Conservation (phyloP, 2,888 invertebrate species). For the Amblyteles armatorius region DNA sequence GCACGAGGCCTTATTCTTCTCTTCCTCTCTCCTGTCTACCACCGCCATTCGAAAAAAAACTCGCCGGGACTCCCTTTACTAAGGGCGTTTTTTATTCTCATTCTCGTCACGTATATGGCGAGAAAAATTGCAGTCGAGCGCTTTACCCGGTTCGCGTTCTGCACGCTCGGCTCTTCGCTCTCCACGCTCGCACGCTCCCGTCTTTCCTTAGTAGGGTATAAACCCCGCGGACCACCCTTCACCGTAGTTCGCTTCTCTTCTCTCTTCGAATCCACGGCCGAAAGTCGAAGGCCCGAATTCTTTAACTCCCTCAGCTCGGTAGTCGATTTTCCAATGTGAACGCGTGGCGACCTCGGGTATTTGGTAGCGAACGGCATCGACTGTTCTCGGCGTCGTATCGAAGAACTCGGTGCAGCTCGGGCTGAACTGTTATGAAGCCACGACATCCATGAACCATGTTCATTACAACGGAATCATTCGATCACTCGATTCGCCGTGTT, state of each 20-base stretch:
- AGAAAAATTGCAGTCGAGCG: slow-evolving; percentile 85
- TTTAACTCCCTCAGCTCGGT: not conserved
- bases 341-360: not conserved
- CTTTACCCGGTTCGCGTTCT: slow-evolving; percentile 84
- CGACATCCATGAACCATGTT: not conserved
- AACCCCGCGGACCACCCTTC: slow-evolving; percentile 50
- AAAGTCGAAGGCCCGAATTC: not conserved
- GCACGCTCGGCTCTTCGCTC: slow-evolving; percentile 79
- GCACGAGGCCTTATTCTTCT: slow-evolving; percentile 67
- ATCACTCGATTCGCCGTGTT: not conserved
- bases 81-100: slow-evolving; percentile 73
- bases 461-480: not conserved
- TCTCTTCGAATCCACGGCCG: slow-evolving; percentile 38
- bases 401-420: not conserved
- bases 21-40: slow-evolving; percentile 60
- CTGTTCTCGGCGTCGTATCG: not conserved
- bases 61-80: slow-evolving; percentile 62
- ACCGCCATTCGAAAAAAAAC: slow-evolving; percentile 4
- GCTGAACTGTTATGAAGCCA: not conserved
- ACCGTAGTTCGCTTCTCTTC: slow-evolving; percentile 32
- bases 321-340: slow-evolving; percentile 15
- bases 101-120: slow-evolving; percentile 84
- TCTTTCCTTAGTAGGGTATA: slow-evolving; percentile 62
- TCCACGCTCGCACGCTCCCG: slow-evolving; percentile 64
- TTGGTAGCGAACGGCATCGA: not conserved